A percentile compares a stretch with the other conserved stretches of the same genome.
These are phyloP conservation scores for Epirrita christyi DNA, from an alignment of 2,888 invertebrate genomes.

Conservation along the genomic window DNA sequence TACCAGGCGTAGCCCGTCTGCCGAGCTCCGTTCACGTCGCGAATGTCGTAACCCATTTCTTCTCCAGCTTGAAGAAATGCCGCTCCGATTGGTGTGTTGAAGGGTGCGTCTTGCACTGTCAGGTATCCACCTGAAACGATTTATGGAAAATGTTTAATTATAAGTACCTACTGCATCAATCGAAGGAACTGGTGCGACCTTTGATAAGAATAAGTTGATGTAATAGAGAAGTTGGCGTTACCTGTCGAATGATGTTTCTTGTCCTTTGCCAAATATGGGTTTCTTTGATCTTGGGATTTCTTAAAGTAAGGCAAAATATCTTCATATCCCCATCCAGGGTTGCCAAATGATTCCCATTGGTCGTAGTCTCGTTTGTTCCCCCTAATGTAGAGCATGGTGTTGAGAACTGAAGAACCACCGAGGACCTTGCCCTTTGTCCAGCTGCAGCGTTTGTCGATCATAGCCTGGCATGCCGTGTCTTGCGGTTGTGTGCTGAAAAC, in stretches of 20 bases:
- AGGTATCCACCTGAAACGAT: constrained; percentile 88
- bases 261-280: constrained; percentile 92
- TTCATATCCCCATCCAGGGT: constrained; percentile 94
- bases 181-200: no score
- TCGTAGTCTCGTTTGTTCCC: constrained; percentile 95
- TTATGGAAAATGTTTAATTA: not conserved
- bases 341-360: constrained; percentile 93
- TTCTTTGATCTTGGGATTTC: constrained; percentile 94
- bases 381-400: constrained; percentile 96
- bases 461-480: constrained; percentile 93
- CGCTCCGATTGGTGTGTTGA: constrained; percentile 92
- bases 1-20: constrained; percentile 95
- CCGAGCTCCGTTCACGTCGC: constrained; percentile 93
- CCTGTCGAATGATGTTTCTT: constrained; percentile 89
- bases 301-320: constrained; percentile 93
- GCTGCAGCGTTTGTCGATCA: constrained; percentile 92
- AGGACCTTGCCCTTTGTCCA: constrained; percentile 96
- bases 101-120: constrained; percentile 91
- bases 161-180: no score
- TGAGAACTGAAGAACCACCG: constrained; percentile 94
- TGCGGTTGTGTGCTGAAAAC: constrained; percentile 91
- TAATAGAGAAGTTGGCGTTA: constrained; percentile 49
- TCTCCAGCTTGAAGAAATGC: constrained; percentile 95
- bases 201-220: no score
- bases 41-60: constrained; percentile 95